These are phyloP conservation scores for Tethea ocularis DNA, from an alignment of 2,888 invertebrate genomes.

Conservation along the genomic window DNA sequence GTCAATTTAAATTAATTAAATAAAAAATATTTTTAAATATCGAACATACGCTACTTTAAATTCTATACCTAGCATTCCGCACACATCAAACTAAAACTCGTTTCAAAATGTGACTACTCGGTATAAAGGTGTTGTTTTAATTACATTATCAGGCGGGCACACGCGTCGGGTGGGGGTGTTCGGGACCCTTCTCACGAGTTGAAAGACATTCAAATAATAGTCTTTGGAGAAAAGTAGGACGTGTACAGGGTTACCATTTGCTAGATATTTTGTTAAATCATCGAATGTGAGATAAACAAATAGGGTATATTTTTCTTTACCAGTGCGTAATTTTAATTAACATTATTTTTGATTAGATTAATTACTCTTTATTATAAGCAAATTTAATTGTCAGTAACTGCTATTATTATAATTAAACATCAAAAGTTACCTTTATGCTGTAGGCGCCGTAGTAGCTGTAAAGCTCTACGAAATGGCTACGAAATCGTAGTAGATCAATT, in stretches of 20 bases:
- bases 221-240: constrained; percentile 74
- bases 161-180: constrained; percentile 57
- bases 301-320: too few species aligned
- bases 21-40: not conserved
- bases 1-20: not conserved
- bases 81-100: constrained; percentile 56
- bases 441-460: too few species aligned
- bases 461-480: too few species aligned
- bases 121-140: constrained; percentile 84
- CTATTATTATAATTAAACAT: too few species aligned
- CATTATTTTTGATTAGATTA: too few species aligned
- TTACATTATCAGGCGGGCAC: constrained; percentile 81
- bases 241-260: constrained; percentile 28
- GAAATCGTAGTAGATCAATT: too few species aligned
- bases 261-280: not conserved
- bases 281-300: not conserved
- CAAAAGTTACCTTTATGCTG: too few species aligned
- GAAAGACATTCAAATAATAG: constrained; percentile 83
- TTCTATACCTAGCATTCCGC: not conserved
- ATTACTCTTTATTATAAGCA: too few species aligned
- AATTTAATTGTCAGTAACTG: too few species aligned
- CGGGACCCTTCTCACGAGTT: constrained; percentile 79
- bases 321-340: not conserved
- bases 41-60: not conserved
- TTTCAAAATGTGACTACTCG: constrained; percentile 63